Evolutionary conservation across 2,888 invertebrate genomes (phyloP).

Genomic region (Leptinotarsa juncta): DNA sequence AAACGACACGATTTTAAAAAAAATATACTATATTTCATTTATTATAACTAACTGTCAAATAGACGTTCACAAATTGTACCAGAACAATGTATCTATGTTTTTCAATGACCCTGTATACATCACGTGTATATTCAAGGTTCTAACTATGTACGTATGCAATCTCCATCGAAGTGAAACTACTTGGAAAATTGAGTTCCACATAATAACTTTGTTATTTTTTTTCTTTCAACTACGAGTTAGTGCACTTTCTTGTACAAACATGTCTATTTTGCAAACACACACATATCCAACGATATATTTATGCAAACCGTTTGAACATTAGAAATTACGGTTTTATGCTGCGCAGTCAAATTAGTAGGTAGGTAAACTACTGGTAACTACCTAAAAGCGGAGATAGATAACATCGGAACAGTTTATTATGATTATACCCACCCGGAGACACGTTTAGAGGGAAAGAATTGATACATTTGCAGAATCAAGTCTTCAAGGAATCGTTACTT

Average conservation of each 20-base stretch:
- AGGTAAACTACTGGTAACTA: constrained; percentile 16
- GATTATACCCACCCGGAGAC: constrained; percentile 8
- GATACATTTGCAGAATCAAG: constrained; percentile 9
- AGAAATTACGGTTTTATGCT: constrained; percentile 13
- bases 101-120: too few relatives aligned
- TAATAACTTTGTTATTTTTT: constrained; percentile 6
- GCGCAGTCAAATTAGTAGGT: constrained; percentile 9
- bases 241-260: constrained; percentile 2
- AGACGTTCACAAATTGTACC: too few relatives aligned
- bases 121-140: too few relatives aligned
- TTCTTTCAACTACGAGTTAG: neutral
- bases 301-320: neutral
- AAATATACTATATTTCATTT: too few relatives aligned
- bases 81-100: too few relatives aligned
- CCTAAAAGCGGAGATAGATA: constrained; percentile 12
- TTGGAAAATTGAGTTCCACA: neutral
- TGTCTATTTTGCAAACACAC: constrained; percentile 1
- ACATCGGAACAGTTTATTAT: constrained; percentile 5
- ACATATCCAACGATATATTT: constrained; percentile 1
- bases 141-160: neutral
- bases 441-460: neutral
- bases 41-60: too few relatives aligned
- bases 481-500: constrained; percentile 6
- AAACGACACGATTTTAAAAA: too few relatives aligned
- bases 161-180: constrained; percentile 4